phyloP scores from a whole-genome alignment of 1,140 invertebrate genomes.

The Zaprionus inermis region DNA sequence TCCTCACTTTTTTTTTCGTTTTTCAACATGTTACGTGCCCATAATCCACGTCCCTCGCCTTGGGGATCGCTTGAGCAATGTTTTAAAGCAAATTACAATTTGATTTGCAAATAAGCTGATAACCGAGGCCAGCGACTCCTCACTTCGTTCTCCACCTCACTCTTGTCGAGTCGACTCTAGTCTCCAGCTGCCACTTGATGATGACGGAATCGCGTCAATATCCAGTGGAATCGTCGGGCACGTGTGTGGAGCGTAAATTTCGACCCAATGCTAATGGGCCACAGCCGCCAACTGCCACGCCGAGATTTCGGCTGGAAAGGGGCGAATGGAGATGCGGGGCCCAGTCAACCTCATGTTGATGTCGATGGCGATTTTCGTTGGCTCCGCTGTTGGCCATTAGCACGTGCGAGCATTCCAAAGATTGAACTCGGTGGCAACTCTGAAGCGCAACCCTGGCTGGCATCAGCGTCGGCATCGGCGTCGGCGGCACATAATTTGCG shows the following conservation, averaged over 20 bases:
- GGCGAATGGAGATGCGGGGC: neutral
- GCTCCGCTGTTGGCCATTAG: slow-evolving; percentile 60
- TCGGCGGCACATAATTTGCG: slow-evolving; percentile 75
- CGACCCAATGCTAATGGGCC: slow-evolving; percentile 65
- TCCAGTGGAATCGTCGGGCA: slow-evolving; percentile 49
- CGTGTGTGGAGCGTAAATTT: slow-evolving; percentile 69
- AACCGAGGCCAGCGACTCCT: slow-evolving; percentile 6
- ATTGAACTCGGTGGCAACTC: slow-evolving; percentile 43
- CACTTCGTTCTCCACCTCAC: neutral
- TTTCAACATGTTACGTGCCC: too few relatives aligned
- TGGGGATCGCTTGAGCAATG: too few relatives aligned
- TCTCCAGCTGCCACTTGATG: slow-evolving; percentile 51
- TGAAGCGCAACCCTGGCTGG: slow-evolving; percentile 8
- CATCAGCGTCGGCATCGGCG: slow-evolving; percentile 20
- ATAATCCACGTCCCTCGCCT: too few relatives aligned
- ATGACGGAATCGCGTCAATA: slow-evolving; percentile 75
- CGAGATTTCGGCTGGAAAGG: slow-evolving; percentile 57
- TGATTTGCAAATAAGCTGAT: slow-evolving; percentile 35
- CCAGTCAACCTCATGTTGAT: slow-evolving; percentile 52
- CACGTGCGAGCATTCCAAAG: slow-evolving; percentile 72
- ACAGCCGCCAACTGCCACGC: slow-evolving; percentile 57
- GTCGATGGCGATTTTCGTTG: slow-evolving; percentile 38
- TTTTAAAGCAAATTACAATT: slow-evolving; percentile 15
- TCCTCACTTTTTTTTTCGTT: too few relatives aligned
- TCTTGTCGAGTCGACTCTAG: too few relatives aligned